Percentiles rank a stretch among this genome's conserved stretches.
These are phyloP conservation scores for Papilio xuthus DNA, from an alignment of 1,140 invertebrate genomes.

Conservation along the genomic window DNA sequence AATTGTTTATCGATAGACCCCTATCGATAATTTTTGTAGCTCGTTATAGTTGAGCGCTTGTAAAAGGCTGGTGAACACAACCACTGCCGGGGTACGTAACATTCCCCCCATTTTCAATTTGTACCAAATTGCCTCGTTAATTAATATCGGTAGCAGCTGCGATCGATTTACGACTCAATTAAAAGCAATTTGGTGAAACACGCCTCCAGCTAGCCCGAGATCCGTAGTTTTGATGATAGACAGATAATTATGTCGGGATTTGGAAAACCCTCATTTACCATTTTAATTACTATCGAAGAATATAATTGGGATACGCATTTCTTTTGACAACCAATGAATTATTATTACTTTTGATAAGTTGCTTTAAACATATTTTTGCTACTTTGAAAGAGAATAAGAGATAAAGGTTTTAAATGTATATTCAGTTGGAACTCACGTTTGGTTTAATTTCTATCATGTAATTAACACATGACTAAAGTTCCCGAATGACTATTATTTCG, in stretches of 20 bases:
- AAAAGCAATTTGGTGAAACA: slow-evolving; percentile 49
- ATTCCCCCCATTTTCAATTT: slow-evolving; percentile 63
- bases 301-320: neutral
- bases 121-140: slow-evolving; percentile 68
- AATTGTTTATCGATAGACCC: slow-evolving; percentile 5
- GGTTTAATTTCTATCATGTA: no score
- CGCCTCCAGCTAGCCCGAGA: slow-evolving; percentile 21
- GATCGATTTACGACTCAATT: slow-evolving; percentile 76
- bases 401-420: no score
- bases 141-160: slow-evolving; percentile 71
- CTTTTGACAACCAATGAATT: neutral
- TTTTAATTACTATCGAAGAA: neutral
- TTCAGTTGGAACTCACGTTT: no score
- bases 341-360: neutral
- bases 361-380: neutral
- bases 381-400: no score
- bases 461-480: no score
- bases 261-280: slow-evolving; percentile 6
- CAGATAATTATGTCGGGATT: slow-evolving; percentile 19
- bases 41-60: slow-evolving; percentile 45
- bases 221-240: slow-evolving; percentile 18
- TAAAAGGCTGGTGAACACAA: slow-evolving; percentile 45
- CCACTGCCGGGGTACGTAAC: slow-evolving; percentile 45
- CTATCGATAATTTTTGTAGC: slow-evolving; percentile 38
- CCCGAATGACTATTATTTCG: neutral